Base-by-base conservation (phyloP, 2,113 vertebrate genomes). In the Synchiropus splendidus region DNA sequence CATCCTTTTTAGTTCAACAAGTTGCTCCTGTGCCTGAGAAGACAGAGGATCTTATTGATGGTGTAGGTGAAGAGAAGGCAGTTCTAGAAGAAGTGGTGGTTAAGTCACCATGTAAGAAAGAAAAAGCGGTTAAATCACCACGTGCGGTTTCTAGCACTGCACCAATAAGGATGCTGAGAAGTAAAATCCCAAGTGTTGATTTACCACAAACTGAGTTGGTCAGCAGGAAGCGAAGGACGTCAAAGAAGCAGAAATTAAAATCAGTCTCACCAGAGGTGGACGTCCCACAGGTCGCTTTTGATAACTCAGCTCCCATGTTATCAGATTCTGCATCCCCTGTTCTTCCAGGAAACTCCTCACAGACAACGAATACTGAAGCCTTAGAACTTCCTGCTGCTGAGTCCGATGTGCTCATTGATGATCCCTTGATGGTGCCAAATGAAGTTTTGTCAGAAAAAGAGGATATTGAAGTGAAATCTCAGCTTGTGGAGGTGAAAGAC, bases 1-100 rank as follows among this genome's bases (percentile, higher is more conserved):
- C 80, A 8, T 84, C 84, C 12, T 80, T 86, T 67, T 71, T 81
- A 48, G 78, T 85, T 60, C 79, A 83, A 31, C 61, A 83, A 44
- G 64, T 81, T 12, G 65, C 70, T 48, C 70, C 70, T 2, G 51
- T 58, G 31, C 14, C 61, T 51, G 80, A 74, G 48, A 69, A 66
- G 42, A 72, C 60, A 48, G 80, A 83, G 9, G 63, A 72, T 8
- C 61, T 69, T 10, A 30, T 36, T 27, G 81, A 68, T 64, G 67
- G 72, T n/a, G 48, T 18, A 16, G 42, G 33, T 39, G 76, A 67
- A 45, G 43, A 36, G 37, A 44, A 45, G 43, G 71, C 79, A 58
- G 76, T 78, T 31, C 64, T 45, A 14, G 65, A 67, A 48, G 43
- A 36, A 39, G 42, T 43, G 42, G 71, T 79, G 58, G 76, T 78